Base-by-base conservation (phyloP, 1,140 invertebrate species). In the Bombus soroeensis region DNA sequence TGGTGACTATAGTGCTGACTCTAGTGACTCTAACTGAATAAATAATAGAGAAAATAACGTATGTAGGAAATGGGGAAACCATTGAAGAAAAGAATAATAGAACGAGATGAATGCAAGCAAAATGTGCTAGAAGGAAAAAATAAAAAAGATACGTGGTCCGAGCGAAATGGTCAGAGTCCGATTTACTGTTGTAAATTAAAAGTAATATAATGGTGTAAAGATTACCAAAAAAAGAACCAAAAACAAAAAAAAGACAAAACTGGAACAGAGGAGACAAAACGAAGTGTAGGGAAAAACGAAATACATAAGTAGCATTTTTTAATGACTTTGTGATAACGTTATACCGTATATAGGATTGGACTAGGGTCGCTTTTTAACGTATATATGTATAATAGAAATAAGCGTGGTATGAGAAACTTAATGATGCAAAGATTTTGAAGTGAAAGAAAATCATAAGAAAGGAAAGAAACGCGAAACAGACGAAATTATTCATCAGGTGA, bases 281-380 rank as follows among this genome's bases (percentile, higher is more conserved):
- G 78, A 82, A 73, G 43, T 76, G 43, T 81, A 87, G 85, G 75
- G 41, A 81, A 89, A 74, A 90, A 88, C 28, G 22, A n/a, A 62
- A 85, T 89, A 86, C 87, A 89, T 92, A 90, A 88, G 84, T 91
- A 83, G 90, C 88, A 87, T 91, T 93, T 93, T 92, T 92, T 90
- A 92, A 92, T 87, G 92, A 93, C 92, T 93, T 93, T 93, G 91
- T 93, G 92, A 93, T 92, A 93, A 92, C 88, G 90, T 90, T 92
- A 89, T 92, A 93, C 83, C 78, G 91, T 92, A 91, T 59, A 79
- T 87, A 89, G 76, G 82, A 77, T 89, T 81, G 89, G 79, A 83
- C 62, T 81, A 81, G 85, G 73, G 39, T 83, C 72, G 82, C 87
- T 74, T 88, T 73, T 88, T 78, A 77, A 79, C 39, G 70, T 74